Conservation (phyloP, 2,113 vertebrate species). For the Elephas maximus region DNA sequence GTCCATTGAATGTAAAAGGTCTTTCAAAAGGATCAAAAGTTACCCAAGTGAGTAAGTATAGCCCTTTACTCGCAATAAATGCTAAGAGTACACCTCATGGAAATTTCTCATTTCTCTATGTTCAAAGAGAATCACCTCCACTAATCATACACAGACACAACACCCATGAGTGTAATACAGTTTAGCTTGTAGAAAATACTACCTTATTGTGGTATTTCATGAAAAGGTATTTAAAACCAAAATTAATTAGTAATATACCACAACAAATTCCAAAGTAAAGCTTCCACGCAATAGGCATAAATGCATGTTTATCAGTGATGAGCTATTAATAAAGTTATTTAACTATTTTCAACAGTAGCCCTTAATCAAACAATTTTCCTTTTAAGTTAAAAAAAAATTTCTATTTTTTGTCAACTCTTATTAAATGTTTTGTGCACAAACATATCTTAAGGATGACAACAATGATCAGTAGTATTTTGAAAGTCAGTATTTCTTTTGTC, state of each 20-base stretch:
- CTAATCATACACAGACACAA: not conserved
- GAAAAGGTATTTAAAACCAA: conserved; percentile 16
- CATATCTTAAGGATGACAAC: conserved; percentile 2
- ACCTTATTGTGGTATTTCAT: not conserved
- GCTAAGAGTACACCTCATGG: not conserved
- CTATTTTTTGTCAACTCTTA: not conserved
- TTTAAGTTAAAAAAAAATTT: not conserved
- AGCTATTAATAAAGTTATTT: conserved; percentile 11
- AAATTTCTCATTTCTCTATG: conserved; percentile 31
- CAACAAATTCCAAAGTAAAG: conserved; percentile 34
- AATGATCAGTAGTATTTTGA: not conserved
- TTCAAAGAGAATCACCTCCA: not conserved
- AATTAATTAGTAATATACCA: not conserved
- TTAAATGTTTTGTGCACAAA: not conserved
- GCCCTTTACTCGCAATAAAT: not conserved
- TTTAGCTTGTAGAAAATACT: conserved; percentile 16
- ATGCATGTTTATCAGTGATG: not conserved
- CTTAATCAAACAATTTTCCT: conserved; percentile 8
- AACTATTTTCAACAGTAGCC: not conserved
- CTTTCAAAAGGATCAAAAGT: conserved; percentile 34
- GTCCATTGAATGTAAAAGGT: conserved; percentile 8
- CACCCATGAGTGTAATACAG: not conserved
- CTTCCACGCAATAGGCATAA: not conserved
- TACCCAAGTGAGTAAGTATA: not conserved
- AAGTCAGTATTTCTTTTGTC: conserved; percentile 6